Percentiles rank a stretch among this genome's conserved stretches.
phyloP scores from a whole-genome alignment of 2,888 invertebrate species.

The Drosophila recens region DNA sequence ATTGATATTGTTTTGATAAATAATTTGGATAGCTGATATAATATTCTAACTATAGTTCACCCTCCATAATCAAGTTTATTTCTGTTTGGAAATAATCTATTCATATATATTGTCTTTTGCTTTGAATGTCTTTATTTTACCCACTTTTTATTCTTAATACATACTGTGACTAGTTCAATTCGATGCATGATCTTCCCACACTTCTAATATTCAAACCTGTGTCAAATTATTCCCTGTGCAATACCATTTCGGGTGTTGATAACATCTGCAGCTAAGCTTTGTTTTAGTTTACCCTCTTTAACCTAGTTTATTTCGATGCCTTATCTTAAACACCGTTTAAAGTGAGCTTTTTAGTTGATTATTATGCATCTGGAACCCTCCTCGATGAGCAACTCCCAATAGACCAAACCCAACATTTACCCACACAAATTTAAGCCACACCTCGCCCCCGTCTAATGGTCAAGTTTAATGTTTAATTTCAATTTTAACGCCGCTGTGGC shows the following conservation, averaged over 20 bases:
- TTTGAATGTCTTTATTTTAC: background rate
- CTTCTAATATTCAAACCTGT: background rate
- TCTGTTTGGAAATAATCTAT: background rate
- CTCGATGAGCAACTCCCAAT: conserved; percentile 8
- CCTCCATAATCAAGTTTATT: no score
- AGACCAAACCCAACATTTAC: conserved; percentile 17
- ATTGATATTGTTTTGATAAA: no score
- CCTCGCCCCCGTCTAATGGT: conserved; percentile 44
- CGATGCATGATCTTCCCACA: background rate
- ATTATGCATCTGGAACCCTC: conserved; percentile 15
- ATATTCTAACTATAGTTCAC: background rate
- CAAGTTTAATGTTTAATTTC: conserved; percentile 65
- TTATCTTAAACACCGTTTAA: conserved; percentile 18
- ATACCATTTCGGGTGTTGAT: background rate
- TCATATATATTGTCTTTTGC: background rate
- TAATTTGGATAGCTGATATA: no score
- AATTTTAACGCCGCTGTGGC: conserved; percentile 69
- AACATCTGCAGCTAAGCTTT: background rate
- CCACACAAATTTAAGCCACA: conserved; percentile 39
- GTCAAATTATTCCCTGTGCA: conserved; percentile 3
- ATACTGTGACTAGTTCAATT: background rate
- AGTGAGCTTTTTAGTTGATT: conserved; percentile 8
- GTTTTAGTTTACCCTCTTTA: conserved; percentile 18
- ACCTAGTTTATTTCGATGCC: background rate
- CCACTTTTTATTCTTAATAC: background rate